Conservation (phyloP, 1,140 invertebrate genomes). For the Chrysoperla carnea region DNA sequence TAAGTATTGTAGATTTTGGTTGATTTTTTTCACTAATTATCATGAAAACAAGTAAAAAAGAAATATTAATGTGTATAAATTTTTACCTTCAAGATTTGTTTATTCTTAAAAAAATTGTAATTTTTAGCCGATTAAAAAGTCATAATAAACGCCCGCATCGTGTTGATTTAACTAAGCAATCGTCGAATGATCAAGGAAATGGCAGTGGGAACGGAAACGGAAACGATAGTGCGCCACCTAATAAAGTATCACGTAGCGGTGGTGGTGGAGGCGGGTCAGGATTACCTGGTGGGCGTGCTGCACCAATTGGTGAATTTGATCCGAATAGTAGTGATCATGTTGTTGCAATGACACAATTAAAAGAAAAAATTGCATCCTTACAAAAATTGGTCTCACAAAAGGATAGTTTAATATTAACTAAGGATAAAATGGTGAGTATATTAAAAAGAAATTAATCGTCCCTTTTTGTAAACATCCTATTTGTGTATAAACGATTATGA, state of each 20-base stretch:
- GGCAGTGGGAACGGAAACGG: slow-evolving; percentile 23
- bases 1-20: slow-evolving; percentile 19
- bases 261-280: slow-evolving; percentile 14
- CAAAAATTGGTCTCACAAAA: slow-evolving; percentile 76
- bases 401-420: slow-evolving; percentile 69
- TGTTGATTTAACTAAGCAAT: slow-evolving; percentile 48
- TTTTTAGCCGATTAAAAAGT: slow-evolving; percentile 31
- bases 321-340: slow-evolving; percentile 84
- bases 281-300: slow-evolving; percentile 7
- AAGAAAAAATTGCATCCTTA: slow-evolving; percentile 83
- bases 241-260: slow-evolving; percentile 27
- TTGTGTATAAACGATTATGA: no score
- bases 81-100: background rate
- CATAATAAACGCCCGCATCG: slow-evolving; percentile 56
- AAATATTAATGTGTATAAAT: background rate
- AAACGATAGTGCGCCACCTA: slow-evolving; percentile 20
- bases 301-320: slow-evolving; percentile 38
- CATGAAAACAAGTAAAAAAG: background rate
- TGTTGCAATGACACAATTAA: slow-evolving; percentile 83
- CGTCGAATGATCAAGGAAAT: slow-evolving; percentile 20
- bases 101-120: no score
- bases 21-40: slow-evolving; percentile 2
- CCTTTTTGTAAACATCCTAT: no score
- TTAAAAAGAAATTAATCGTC: no score
- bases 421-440: slow-evolving; percentile 70